Evolutionary conservation across 1,140 invertebrate species (phyloP).

Genomic region (Drosophila grimshawi): DNA sequence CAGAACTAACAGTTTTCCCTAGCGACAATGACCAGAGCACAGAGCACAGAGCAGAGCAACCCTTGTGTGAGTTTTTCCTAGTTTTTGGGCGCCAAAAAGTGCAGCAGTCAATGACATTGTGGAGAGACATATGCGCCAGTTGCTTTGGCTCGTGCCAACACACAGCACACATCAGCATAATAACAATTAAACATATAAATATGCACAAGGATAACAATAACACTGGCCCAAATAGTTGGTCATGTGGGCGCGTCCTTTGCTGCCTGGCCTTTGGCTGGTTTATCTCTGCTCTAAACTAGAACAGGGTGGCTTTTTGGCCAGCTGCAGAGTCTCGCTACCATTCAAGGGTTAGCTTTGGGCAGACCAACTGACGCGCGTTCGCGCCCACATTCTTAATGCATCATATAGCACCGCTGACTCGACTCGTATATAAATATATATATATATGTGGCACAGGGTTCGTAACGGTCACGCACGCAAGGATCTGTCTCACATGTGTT

Average conservation of each 20-base stretch:
- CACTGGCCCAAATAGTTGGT: conserved; percentile 22
- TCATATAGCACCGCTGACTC: conserved; percentile 68
- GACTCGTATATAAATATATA: conserved; percentile 1
- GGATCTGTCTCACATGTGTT: conserved; percentile 61
- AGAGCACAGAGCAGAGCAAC: conserved; percentile 40
- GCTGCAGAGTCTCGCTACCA: conserved; percentile 47
- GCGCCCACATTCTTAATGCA: conserved; percentile 23
- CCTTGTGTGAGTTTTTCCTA: conserved; percentile 66
- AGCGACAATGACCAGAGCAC: conserved; percentile 40
- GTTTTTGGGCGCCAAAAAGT: conserved; percentile 69
- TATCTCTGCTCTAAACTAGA: conserved; percentile 56
- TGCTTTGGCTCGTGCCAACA: conserved; percentile 67
- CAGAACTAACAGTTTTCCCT: conserved; percentile 74
- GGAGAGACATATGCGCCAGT: conserved; percentile 58
- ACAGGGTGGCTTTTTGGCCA: conserved; percentile 53
- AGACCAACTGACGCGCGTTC: conserved; percentile 72
- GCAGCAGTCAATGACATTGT: conserved; percentile 70
- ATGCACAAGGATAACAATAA: conserved; percentile 66
- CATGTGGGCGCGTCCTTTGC: conserved; percentile 65
- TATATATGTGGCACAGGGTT: conserved; percentile 4
- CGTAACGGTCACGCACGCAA: conserved; percentile 78
- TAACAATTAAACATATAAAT: conserved; percentile 77
- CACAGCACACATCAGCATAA: conserved; percentile 66
- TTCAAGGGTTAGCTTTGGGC: conserved; percentile 73
- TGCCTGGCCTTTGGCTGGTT: neutral